Evolutionary conservation across 2,113 vertebrate species (phyloP).

Genomic region (Psephotus haematonotus): DNA sequence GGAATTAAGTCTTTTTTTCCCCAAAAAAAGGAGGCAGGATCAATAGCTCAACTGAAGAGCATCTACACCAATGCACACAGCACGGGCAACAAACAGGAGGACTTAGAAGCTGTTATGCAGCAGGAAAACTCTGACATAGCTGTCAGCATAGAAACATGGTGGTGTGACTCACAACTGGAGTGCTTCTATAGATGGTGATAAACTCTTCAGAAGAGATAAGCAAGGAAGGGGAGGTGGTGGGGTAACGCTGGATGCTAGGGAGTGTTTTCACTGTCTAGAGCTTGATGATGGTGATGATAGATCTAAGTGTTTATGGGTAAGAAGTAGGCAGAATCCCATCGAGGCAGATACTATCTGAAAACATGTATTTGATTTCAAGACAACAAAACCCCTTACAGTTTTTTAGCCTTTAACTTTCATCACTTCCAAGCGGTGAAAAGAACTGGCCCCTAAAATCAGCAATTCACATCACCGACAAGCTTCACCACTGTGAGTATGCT

Average conservation of each 20-base stretch:
- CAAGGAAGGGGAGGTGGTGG: neutral
- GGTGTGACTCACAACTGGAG: neutral
- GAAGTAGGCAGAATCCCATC: neutral
- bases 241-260: neutral
- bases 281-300: neutral
- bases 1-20: neutral
- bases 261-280: neutral
- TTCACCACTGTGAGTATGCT: neutral
- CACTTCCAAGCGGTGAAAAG: neutral
- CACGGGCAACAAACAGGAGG: neutral
- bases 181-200: neutral
- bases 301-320: neutral
- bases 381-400: accelerated
- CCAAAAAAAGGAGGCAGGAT: neutral
- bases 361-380: neutral
- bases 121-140: neutral
- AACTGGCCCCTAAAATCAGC: neutral
- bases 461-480: neutral
- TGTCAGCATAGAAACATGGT: neutral
- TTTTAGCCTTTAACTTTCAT: neutral
- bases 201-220: neutral
- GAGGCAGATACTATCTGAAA: neutral
- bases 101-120: neutral
- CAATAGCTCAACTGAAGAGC: neutral
- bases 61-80: neutral